Evolutionary conservation across 2,113 vertebrate genomes (phyloP), one percentile per base, ranked within the genome.

Genomic region (Guaruba guarouba): DNA sequence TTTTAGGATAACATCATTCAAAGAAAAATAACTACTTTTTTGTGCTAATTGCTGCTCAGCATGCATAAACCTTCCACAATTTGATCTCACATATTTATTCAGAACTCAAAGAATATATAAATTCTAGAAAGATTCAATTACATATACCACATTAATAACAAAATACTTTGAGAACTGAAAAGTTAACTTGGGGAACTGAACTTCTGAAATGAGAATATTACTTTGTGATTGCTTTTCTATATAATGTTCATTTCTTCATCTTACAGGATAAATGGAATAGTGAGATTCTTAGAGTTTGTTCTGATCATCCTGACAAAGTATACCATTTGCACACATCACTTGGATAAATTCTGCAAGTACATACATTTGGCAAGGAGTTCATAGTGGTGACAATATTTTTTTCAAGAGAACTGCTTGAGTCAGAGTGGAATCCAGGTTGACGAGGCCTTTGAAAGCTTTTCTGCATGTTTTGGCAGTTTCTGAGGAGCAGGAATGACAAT

Each of bases 341-440:
- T 59, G n/a, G 28, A 71, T 64, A 51, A 69, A 83, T 77, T 86
- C 39, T 95, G 19, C 14, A 73, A 79, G 43, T 33, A 19, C 6
- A 3, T 49, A 4, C 23, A 17, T 76, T 61, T 73, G 22, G 7
- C 17, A 46, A 49, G 23, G 10, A n/a, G 7, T 61, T 80, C 54
- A 44, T 29, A 39, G 10, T 5, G 15, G 5, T 46, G 49, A 31
- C 14, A 46, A 24, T 17, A 27, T 18, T 3, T 35, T 49, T 28
- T 54, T 37, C 5, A 20, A 31, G 8, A n/a, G 7, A 89, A 86
- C 25, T 54, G 6, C n/a, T 76, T 76, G 23, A 6, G 0, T 0
- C 18, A 13, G 37, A 35, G 17, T 7, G 1, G 7, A 76, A 73
- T 73, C 6, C 12, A 2, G 17, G 17, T 29, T 86, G 29, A 22